Percentiles rank a stretch among this genome's conserved stretches.
Evolutionary conservation across 2,797 vertebrate species (phyloP).

Genomic region (Carduelis carduelis): DNA sequence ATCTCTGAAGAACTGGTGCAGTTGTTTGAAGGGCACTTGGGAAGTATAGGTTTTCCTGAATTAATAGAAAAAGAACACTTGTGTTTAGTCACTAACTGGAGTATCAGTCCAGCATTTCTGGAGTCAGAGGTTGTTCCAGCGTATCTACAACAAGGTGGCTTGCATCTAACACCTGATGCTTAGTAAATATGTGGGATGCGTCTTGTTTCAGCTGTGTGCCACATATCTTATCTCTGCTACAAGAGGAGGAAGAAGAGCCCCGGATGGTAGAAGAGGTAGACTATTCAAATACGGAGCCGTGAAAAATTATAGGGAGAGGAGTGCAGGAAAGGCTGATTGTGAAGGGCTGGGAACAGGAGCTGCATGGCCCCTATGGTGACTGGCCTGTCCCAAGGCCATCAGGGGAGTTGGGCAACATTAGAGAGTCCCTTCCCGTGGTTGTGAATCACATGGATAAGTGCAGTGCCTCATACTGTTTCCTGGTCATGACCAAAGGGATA

Average conservation of each 20-base stretch:
- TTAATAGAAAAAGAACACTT: not conserved
- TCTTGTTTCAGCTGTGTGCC: not conserved
- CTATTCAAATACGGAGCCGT: not conserved
- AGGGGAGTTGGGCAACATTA: not conserved
- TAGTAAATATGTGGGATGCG: not conserved
- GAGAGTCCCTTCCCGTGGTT: not conserved
- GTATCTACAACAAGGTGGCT: accelerated
- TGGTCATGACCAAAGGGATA: not conserved
- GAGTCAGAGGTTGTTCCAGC: not conserved
- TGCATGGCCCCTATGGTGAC: not conserved
- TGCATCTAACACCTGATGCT: not conserved
- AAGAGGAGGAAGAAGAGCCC: not conserved
- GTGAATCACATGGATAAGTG: not conserved
- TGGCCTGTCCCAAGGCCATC: accelerated
- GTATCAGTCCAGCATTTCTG: not conserved
- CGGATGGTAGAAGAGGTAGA: not conserved
- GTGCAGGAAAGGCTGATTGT: not conserved
- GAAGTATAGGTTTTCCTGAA: not conserved
- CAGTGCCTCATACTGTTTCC: accelerated
- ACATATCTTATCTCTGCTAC: not conserved
- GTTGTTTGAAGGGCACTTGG: not conserved
- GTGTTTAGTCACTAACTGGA: not conserved
- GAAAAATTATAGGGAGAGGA: not conserved
- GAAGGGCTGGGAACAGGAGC: not conserved
- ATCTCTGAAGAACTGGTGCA: not conserved